Base-by-base conservation (phyloP, 2,888 invertebrate species). In the Eupithecia dodoneata region DNA sequence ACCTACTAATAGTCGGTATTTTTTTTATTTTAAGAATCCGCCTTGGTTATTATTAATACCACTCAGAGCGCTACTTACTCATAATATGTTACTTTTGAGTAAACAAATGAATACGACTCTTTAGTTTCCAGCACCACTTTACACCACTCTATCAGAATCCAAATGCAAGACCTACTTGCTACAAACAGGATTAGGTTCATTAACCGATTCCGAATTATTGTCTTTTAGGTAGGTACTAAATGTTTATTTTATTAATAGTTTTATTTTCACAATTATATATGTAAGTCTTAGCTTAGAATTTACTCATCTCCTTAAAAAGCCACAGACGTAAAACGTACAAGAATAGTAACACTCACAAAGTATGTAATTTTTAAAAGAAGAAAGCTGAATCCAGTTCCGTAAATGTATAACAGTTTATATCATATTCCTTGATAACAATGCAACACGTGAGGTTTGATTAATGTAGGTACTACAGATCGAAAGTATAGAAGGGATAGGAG, bases 401-500 rank as follows among this genome's bases (percentile, higher is more conserved):
- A 30, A 70, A 72, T 18, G 59, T 59, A 72, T 59, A 72, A 45
- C 44, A 71, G 59, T 70, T 47, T 67, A 67, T n/a, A 12, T 5
- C 18, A 45, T 47, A 70, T 70, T 70, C 47, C 69, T 70, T 70
- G n/a, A 18, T 70, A 47, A 47, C 47, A 47, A 47, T 47, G 30
- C 47, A 47, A 13, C 30, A 47, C 69, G 18, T 47, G 47, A 65
- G 52, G 59, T 55, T 76, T 72, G 72, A 78, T 70, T 73, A 69
- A 77, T 80, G 73, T 70, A 66, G 15, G 65, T 67, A 67, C 42
- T 65, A 30, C n/a, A 52, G 76, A 59, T 76, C 44, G 63, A 79
- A 73, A 72, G 76, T 77, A 72, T 78, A 74, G 77, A 73, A 75
- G 59, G 66, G 70, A 74, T 75, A 77, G 76, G 71, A 78, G 82